These are phyloP conservation scores for Paracentrotus lividus DNA, from an alignment of 53 echinoderm and acorn worm species.

Conservation along the genomic window DNA sequence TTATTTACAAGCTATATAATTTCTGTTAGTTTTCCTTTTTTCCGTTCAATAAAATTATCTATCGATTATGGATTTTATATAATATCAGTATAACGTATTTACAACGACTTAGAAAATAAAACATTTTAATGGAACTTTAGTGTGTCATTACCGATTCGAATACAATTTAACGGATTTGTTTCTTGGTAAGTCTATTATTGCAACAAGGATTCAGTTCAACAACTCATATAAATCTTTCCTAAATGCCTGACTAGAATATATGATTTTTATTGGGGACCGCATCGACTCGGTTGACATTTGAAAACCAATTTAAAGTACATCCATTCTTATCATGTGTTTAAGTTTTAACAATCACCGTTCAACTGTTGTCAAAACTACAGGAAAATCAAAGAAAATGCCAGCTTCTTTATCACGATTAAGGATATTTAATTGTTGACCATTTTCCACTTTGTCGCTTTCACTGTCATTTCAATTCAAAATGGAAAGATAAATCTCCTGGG, in stretches of 20 bases:
- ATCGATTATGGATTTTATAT: too few relatives aligned
- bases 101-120: too few relatives aligned
- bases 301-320: background rate
- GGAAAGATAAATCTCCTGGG: constrained; percentile 12
- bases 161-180: too few relatives aligned
- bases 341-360: background rate
- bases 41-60: too few relatives aligned
- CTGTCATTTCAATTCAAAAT: constrained; percentile 45
- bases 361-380: constrained; percentile 14
- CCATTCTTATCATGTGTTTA: background rate
- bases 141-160: too few relatives aligned
- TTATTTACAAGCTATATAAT: too few relatives aligned
- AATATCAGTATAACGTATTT: too few relatives aligned
- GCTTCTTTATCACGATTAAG: background rate
- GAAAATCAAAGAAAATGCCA: constrained; percentile 11
- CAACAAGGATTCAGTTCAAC: too few relatives aligned
- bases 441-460: constrained; percentile 50
- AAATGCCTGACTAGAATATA: background rate
- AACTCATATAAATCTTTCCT: background rate
- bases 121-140: too few relatives aligned
- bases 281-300: constrained; percentile 26
- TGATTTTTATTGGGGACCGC: constrained; percentile 38
- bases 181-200: too few relatives aligned
- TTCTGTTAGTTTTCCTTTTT: too few relatives aligned
- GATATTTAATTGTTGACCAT: constrained; percentile 18